Base-by-base conservation (phyloP, 1,140 invertebrate genomes). In the Habropoda laboriosa region DNA sequence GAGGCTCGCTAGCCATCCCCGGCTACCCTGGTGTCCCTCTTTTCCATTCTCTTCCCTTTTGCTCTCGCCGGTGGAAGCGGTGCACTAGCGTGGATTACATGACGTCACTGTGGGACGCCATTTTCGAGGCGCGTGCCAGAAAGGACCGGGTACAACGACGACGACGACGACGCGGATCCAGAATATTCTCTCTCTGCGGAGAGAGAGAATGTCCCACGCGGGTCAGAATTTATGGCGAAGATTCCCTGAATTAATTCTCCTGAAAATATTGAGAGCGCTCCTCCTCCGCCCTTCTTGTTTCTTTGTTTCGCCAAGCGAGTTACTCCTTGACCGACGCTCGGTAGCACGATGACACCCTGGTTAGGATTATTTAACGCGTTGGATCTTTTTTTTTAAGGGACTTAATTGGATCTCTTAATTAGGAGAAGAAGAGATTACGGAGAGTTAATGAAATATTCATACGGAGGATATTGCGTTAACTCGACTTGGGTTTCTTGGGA, bases 51-150 rank as follows among this genome's bases (percentile, higher is more conserved):
- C 89, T 78, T 87, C 79, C 81, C 81, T 85, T 79, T 76, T 82
- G 73, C 81, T 83, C 82, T 55, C 79, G 32, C 77, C 78, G 63
- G 68, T 49, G 45, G 68, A 73, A 80, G 38, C 66, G 61, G 42
- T 85, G 60, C 72, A 80, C 66, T 57, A 81, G 85, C 81, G 85
- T 80, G 85, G 73, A 88, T 89, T 83, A 80, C 88, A 85, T 92
- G 91, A 92, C 91, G 91, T 92, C 91, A 92, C 66, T 63, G 71
- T 75, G 61, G 83, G 91, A 89, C 91, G 91, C 91, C 91, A 92
- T 92, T 92, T 92, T 92, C 89, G 86, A 90, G 89, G 89, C 91
- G 88, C 91, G 90, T 92, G 91, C 89, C 90, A 89, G 88, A 86
- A 89, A 80, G 82, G 77, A 68, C 72, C 80, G 74, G 57, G 67